Evolutionary conservation across 1,140 invertebrate species (phyloP).

Genomic region (Drosophila quadrilineata): DNA sequence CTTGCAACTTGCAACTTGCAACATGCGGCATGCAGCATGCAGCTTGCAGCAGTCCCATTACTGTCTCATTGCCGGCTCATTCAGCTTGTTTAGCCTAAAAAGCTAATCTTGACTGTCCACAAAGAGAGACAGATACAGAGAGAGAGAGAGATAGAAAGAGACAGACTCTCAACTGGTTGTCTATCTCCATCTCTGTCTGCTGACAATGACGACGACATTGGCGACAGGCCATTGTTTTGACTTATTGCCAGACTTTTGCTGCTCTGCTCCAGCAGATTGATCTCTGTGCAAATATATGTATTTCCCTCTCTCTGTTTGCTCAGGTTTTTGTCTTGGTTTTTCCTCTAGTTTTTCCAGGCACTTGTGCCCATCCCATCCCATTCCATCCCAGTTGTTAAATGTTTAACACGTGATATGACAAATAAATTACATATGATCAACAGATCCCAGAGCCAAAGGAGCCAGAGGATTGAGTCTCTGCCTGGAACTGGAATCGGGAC

Average conservation of each 20-base stretch:
- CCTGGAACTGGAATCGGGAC: no score
- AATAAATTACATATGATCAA: slow-evolving; percentile 74
- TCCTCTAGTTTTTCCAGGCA: slow-evolving; percentile 34
- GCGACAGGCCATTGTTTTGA: slow-evolving; percentile 78
- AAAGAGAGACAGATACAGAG: slow-evolving; percentile 13
- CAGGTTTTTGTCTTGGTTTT: neutral
- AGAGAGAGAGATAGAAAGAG: no score
- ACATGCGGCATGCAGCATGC: no score
- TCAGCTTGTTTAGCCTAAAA: slow-evolving; percentile 69
- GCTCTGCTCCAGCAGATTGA: slow-evolving; percentile 54
- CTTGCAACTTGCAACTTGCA: no score
- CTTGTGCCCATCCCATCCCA: slow-evolving; percentile 55
- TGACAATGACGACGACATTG: slow-evolving; percentile 51
- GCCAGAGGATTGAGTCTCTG: slow-evolving; percentile 7
- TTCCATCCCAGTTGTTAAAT: slow-evolving; percentile 76
- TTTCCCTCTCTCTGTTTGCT: slow-evolving; percentile 9
- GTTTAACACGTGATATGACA: slow-evolving; percentile 77
- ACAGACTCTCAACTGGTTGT: no score
- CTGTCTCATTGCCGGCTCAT: slow-evolving; percentile 73
- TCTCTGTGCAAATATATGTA: slow-evolving; percentile 68
- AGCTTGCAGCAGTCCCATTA: slow-evolving; percentile 58
- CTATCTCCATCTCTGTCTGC: neutral
- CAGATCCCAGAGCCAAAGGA: slow-evolving; percentile 32
- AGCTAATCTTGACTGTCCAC: slow-evolving; percentile 67
- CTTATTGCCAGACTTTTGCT: slow-evolving; percentile 65